Evolutionary conservation across 2,113 vertebrate genomes (phyloP).

Genomic region (Hipposideros armiger): DNA sequence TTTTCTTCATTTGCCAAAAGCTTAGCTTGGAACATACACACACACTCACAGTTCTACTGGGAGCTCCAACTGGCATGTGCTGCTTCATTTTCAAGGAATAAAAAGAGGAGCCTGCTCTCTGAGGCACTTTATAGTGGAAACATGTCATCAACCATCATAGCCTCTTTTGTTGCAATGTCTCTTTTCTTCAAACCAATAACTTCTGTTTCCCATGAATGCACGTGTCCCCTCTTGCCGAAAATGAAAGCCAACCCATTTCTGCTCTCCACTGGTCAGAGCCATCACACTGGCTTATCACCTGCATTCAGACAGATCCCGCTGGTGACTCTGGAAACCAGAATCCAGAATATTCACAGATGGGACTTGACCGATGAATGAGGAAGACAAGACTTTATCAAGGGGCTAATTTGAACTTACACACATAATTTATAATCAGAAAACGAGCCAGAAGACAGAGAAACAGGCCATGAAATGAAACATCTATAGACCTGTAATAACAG

Average conservation of each 20-base stretch:
- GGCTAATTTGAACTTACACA: background rate
- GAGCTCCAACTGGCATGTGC: background rate
- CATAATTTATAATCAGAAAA: conserved; percentile 37
- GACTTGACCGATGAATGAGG: background rate
- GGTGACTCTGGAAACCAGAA: conserved; percentile 43
- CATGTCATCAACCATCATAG: background rate
- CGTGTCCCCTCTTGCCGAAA: conserved; percentile 49
- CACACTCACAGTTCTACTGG: background rate
- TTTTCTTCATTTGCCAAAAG: conserved; percentile 57
- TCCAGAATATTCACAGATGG: conserved; percentile 47
- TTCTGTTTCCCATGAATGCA: conserved; percentile 57
- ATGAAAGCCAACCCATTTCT: conserved; percentile 18
- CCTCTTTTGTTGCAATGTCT: conserved; percentile 39
- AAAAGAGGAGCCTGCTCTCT: background rate
- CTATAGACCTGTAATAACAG: background rate
- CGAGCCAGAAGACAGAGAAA: conserved; percentile 25
- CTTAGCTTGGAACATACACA: background rate
- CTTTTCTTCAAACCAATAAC: conserved; percentile 46
- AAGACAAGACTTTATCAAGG: background rate
- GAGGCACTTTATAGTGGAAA: conserved; percentile 35
- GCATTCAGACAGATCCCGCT: background rate
- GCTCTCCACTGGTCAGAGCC: conserved; percentile 15
- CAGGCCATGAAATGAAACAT: background rate
- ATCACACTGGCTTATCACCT: background rate
- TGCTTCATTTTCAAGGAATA: background rate